Evolutionary conservation across 2,797 vertebrate genomes (phyloP).

Genomic region (Pempheris klunzingeri): DNA sequence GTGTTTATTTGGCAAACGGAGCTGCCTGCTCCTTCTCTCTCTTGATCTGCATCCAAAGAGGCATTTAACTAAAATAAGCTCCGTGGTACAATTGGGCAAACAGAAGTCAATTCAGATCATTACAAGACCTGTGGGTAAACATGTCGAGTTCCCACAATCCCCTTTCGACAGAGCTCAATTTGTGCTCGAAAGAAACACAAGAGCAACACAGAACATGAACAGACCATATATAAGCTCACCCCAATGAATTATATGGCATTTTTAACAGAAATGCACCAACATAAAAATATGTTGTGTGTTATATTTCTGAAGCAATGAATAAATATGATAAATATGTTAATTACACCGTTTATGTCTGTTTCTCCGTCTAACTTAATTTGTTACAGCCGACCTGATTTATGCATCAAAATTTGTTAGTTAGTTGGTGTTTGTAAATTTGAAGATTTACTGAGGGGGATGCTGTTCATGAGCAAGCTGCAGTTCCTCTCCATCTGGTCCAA

Average conservation of each 20-base stretch:
- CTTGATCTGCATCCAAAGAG: constrained; percentile 83
- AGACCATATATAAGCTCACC: constrained; percentile 1
- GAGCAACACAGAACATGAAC: constrained; percentile 17
- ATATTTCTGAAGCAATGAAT: constrained; percentile 35
- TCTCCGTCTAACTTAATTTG: constrained; percentile 32
- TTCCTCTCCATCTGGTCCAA: constrained; percentile 9
- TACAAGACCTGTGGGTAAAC: constrained; percentile 78
- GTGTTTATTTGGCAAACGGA: constrained; percentile 83
- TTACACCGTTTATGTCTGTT: constrained; percentile 33
- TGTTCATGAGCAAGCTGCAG: background rate
- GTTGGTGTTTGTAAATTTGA: constrained; percentile 13
- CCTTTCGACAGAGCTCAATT: constrained; percentile 41
- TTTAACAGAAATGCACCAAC: constrained; percentile 11
- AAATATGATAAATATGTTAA: constrained; percentile 40
- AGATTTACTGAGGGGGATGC: constrained; percentile 21
- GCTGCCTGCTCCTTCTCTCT: constrained; percentile 68
- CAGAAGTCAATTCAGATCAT: constrained; percentile 80
- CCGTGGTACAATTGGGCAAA: constrained; percentile 77
- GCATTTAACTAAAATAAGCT: constrained; percentile 84
- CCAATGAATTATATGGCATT: constrained; percentile 18
- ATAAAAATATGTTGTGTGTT: constrained; percentile 41
- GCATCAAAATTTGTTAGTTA: constrained; percentile 16
- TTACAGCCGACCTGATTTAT: constrained; percentile 28
- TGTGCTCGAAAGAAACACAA: constrained; percentile 32
- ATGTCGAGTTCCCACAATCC: constrained; percentile 64